phyloP scores from a whole-genome alignment of 2,113 vertebrate species.

The Natator depressus region DNA sequence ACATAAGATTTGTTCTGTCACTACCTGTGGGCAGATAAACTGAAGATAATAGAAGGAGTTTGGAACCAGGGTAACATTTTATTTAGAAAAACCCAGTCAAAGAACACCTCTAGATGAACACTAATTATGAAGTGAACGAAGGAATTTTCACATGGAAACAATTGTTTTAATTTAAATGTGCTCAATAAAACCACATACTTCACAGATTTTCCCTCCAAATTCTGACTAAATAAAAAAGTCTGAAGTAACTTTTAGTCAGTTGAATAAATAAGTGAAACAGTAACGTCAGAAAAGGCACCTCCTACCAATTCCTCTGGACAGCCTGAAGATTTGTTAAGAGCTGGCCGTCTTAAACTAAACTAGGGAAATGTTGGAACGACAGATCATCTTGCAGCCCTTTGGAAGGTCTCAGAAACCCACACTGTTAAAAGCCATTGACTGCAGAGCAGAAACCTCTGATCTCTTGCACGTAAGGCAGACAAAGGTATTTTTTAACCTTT shows the following conservation, averaged over 20 bases:
- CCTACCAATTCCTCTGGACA: background rate
- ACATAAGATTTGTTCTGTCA: rapidly evolving
- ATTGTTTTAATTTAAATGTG: background rate
- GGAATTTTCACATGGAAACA: background rate
- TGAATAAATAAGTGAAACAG: background rate
- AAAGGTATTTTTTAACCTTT: background rate
- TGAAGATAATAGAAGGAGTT: background rate
- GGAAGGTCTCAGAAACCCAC: background rate
- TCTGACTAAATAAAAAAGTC: background rate
- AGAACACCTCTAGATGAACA: background rate
- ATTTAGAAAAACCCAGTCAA: background rate
- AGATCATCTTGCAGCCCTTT: background rate
- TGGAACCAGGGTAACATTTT: background rate
- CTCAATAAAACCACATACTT: background rate
- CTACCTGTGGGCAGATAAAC: background rate
- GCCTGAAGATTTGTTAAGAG: background rate
- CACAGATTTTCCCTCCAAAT: background rate
- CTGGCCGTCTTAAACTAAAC: too few relatives aligned
- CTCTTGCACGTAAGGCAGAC: background rate
- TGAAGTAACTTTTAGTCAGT: background rate
- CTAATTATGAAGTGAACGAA: background rate
- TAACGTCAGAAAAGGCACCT: background rate
- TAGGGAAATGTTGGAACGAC: background rate
- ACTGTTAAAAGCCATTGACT: background rate
- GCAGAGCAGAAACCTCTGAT: background rate